Evolutionary conservation across 1,140 invertebrate genomes (phyloP).

Genomic region (Trichonephila clavata): DNA sequence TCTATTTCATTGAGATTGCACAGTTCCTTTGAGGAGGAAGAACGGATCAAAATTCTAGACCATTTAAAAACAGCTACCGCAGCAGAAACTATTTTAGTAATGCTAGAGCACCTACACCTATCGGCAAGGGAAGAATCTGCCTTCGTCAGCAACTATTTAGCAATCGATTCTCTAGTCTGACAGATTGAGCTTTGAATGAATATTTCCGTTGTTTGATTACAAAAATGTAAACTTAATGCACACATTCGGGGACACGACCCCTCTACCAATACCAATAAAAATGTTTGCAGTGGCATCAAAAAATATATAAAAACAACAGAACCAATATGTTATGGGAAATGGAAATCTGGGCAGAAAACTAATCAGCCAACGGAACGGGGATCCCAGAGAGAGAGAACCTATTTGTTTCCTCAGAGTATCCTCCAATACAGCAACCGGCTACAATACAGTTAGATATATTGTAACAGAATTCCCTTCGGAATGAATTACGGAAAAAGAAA

Average conservation of each 20-base stretch:
- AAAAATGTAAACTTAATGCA: neutral
- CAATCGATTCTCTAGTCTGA: neutral
- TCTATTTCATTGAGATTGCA: conserved; percentile 18
- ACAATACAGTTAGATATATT: too few species aligned
- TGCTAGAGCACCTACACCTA: neutral
- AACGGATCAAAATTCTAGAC: conserved; percentile 10
- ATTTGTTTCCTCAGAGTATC: too few species aligned
- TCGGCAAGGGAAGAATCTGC: neutral
- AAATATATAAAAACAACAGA: neutral
- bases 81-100: conserved; percentile 27
- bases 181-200: neutral
- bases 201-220: neutral
- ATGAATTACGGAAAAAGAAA: too few species aligned
- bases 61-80: conserved; percentile 34
- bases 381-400: too few species aligned
- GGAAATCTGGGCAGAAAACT: too few species aligned
- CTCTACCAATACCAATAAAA: neutral
- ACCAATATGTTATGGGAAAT: neutral
- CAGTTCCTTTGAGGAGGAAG: neutral
- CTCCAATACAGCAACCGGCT: too few species aligned
- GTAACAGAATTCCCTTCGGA: too few species aligned
- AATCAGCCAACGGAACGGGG: too few species aligned
- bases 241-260: neutral
- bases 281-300: neutral
- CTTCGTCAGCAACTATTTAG: conserved; percentile 9